phyloP scores from a whole-genome alignment of 2,888 invertebrate species.

The Parapristionchus giblindavisi region DNA sequence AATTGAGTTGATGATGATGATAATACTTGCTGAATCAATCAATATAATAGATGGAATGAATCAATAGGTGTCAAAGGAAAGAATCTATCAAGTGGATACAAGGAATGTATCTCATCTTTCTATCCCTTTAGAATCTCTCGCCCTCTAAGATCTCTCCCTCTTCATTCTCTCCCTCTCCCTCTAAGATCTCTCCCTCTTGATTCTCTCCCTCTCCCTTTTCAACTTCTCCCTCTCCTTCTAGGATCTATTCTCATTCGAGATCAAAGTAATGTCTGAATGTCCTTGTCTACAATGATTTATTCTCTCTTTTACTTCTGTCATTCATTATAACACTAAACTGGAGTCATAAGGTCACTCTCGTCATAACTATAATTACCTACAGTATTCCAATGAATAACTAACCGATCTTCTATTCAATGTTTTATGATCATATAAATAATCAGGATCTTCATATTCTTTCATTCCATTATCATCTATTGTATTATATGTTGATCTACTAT shows the following conservation, averaged over 20 bases:
- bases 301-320: background rate
- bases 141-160: background rate
- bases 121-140: background rate
- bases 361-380: too few relatives aligned
- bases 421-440: conserved; percentile 35
- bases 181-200: conserved; percentile 19
- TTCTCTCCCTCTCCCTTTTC: background rate
- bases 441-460: conserved; percentile 37
- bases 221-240: conserved; percentile 8
- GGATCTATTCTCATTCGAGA: too few relatives aligned
- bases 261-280: too few relatives aligned
- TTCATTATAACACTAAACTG: background rate
- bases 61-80: background rate
- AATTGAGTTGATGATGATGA: conserved; percentile 45
- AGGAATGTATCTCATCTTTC: background rate
- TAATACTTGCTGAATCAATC: conserved; percentile 7
- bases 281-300: conserved; percentile 28
- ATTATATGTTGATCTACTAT: conserved; percentile 25
- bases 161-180: conserved; percentile 1
- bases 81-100: background rate
- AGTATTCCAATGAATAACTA: too few relatives aligned
- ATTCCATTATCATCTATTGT: conserved; percentile 27
- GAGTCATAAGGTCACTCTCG: too few relatives aligned
- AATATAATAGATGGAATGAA: background rate
- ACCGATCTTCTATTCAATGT: conserved; percentile 34